Percentiles rank a stretch among this genome's conserved stretches.
These are phyloP conservation scores for Sternarchorhynchus goeldii DNA, from an alignment of 2,797 vertebrate species.

Conservation along the genomic window DNA sequence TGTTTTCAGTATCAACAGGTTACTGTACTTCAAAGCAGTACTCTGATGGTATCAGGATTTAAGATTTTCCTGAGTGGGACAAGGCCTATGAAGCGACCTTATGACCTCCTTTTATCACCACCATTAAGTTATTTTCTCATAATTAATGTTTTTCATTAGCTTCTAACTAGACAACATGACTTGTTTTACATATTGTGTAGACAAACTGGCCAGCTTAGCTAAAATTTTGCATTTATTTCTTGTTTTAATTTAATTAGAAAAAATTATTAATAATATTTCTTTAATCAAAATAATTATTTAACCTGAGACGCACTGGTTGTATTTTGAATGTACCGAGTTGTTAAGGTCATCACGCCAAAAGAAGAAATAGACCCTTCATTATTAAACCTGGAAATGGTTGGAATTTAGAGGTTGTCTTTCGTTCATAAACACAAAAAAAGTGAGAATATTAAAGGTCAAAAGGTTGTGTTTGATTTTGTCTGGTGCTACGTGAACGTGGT, in stretches of 20 bases:
- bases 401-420: conserved; percentile 14
- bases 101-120: not conserved
- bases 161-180: not conserved
- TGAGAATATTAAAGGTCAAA: conserved; percentile 32
- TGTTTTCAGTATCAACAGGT: conserved; percentile 16
- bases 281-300: not conserved
- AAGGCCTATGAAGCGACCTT: not conserved
- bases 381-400: conserved; percentile 17
- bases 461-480: conserved; percentile 42
- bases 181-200: not conserved
- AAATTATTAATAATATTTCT: conserved; percentile 2
- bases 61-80: not conserved
- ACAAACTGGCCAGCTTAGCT: not conserved
- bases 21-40: not conserved
- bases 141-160: not conserved
- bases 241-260: not conserved
- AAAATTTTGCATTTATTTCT: not conserved
- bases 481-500: conserved; percentile 17
- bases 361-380: conserved; percentile 3
- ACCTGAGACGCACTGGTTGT: not conserved
- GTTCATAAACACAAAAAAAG: conserved; percentile 16
- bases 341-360: conserved; percentile 9
- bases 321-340: not conserved
- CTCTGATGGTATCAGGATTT: not conserved
- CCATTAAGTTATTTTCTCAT: not conserved